Conservation (phyloP, 2,113 vertebrate genomes). For the Marmota monax region DNA sequence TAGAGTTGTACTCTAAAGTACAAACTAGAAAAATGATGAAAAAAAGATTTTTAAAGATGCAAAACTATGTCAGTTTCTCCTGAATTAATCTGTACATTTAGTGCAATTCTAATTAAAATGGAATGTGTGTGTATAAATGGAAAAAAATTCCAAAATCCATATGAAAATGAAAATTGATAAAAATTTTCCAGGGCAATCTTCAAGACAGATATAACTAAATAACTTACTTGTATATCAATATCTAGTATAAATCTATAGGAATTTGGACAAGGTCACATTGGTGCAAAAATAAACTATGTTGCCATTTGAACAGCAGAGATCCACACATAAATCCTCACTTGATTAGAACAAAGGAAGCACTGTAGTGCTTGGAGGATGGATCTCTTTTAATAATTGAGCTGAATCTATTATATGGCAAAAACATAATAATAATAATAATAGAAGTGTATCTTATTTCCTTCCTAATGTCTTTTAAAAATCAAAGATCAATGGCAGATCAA, state of each 20-base stretch:
- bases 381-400: neutral
- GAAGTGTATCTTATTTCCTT: neutral
- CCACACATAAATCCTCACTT: neutral
- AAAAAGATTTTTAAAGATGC: neutral
- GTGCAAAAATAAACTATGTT: neutral
- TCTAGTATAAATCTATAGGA: neutral
- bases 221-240: neutral
- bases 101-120: neutral
- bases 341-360: neutral
- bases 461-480: neutral
- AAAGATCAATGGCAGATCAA: slow-evolving; percentile 6
- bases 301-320: neutral
- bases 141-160: neutral
- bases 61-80: neutral
- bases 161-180: neutral
- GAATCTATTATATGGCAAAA: neutral
- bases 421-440: neutral
- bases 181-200: neutral
- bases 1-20: neutral
- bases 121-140: neutral
- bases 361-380: neutral
- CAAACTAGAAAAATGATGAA: neutral
- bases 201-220: neutral
- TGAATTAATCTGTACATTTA: neutral
- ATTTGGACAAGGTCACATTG: neutral